Percentiles rank a stretch among this genome's conserved stretches.
Evolutionary conservation across 2,113 vertebrate species (phyloP).

Genomic region (Aepyceros melampus): DNA sequence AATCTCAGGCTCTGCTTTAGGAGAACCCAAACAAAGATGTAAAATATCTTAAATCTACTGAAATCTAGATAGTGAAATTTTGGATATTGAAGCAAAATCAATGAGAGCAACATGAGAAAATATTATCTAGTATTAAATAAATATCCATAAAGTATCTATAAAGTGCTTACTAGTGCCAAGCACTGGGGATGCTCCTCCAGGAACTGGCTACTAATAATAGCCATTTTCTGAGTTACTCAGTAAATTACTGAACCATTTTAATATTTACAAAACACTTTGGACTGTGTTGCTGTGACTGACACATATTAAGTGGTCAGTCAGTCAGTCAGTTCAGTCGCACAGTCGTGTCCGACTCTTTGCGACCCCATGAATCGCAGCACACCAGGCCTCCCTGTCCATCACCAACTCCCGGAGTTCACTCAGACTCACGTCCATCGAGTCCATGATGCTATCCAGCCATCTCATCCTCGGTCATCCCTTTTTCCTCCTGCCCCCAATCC

Average conservation of each 20-base stretch:
- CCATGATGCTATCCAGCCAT: too few species aligned
- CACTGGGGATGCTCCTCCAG: neutral
- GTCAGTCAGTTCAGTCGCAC: too few species aligned
- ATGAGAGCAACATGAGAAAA: neutral
- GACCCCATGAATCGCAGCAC: too few species aligned
- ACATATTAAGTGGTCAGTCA: neutral
- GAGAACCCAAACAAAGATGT: neutral
- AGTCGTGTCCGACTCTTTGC: too few species aligned
- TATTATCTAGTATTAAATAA: neutral
- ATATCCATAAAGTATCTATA: neutral
- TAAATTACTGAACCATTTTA: neutral
- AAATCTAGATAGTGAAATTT: neutral
- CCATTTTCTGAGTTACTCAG: neutral
- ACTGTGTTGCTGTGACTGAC: neutral
- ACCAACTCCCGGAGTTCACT: too few species aligned
- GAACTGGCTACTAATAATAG: neutral
- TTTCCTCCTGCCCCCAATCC: too few species aligned
- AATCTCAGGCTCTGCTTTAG: neutral
- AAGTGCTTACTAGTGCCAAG: neutral
- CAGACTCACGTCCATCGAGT: too few species aligned
- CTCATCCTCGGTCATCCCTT: too few species aligned
- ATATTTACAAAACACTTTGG: neutral
- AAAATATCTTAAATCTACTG: neutral
- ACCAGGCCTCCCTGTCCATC: too few species aligned
- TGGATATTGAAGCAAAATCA: neutral